Evolutionary conservation across 2,113 vertebrate species (phyloP), one percentile per base, ranked within the genome.

Genomic region (Sardina pilchardus): DNA sequence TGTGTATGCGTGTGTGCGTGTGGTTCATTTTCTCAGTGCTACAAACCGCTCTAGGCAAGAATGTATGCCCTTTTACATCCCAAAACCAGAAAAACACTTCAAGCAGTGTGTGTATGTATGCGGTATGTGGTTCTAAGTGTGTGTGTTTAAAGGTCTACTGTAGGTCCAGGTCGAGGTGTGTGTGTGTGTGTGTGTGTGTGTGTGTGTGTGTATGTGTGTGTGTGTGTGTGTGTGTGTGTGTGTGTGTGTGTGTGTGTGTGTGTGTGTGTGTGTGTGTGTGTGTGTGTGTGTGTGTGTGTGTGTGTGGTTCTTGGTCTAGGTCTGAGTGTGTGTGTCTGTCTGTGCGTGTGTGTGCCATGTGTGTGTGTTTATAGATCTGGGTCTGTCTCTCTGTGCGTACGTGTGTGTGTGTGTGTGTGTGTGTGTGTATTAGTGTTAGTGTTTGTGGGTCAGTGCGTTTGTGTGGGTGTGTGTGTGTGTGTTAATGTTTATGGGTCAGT

Each of bases 41-140:
- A 59, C 19, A 88, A 88, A 85, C 56, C 78, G 47, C 85, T 59
- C 36, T 19, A 83, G 48, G 63, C 26, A 10, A 34, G 63, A 30
- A 3, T 71, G 26, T 71, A n/a, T 26, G 21, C 56, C 5, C 63
- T 30, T 21, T 30, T 67, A 67, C 9, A 30, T 30, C 63, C 63
- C 63, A 67, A 30, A 30, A 4, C 0, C 30, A 36, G 71, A 7
- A n/a, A 21, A 78, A 78, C 36, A 78, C 30, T 36, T 75, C 30
- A 34, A 1, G 30, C n/a, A n/a, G n/a, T 67, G 63, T 30, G 63
- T 67, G 63, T 67, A 19, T 59, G 56, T 59, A 19, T 59, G 56
- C n/a, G 56, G 47, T 48, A 10, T 39, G 39, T 42, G 39, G 39
- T 42, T 59, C 5, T 21, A 21, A 1, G 56, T 59, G 19, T 59